Evolutionary conservation across 2,888 invertebrate genomes (phyloP).

Genomic region (Pinctada fucata): DNA sequence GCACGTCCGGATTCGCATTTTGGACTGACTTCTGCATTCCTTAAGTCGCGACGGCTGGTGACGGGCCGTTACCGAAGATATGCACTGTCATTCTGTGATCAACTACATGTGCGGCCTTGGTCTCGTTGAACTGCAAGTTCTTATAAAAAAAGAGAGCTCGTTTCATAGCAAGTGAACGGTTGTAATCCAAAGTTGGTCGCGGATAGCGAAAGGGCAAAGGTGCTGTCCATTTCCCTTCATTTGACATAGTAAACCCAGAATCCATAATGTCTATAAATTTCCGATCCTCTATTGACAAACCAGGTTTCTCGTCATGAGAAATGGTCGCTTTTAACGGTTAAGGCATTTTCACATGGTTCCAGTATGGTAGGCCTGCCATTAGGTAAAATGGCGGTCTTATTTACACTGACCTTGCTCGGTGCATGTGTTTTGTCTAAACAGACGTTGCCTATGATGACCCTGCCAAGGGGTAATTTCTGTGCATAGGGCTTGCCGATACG

Average conservation of each 20-base stretch:
- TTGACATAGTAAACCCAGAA: too few relatives aligned
- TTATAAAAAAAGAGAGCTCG: too few relatives aligned
- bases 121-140: too few relatives aligned
- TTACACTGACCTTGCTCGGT: constrained; percentile 5
- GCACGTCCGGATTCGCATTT: constrained; percentile 34
- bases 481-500: constrained; percentile 38
- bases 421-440: constrained; percentile 29
- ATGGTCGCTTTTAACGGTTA: constrained; percentile 17
- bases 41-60: too few relatives aligned
- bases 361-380: constrained; percentile 24
- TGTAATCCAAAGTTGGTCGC: too few relatives aligned
- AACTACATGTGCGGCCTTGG: too few relatives aligned
- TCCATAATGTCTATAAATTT: constrained; percentile 38
- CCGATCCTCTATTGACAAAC: constrained; percentile 40
- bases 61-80: too few relatives aligned
- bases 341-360: constrained; percentile 19
- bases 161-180: too few relatives aligned
- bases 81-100: too few relatives aligned
- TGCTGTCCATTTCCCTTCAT: too few relatives aligned
- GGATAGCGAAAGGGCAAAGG: too few relatives aligned
- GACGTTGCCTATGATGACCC: constrained; percentile 35
- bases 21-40: too few relatives aligned
- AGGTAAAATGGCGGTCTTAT: constrained; percentile 21
- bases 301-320: constrained; percentile 36
- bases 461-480: constrained; percentile 32